Evolutionary conservation across 1,140 invertebrate species (phyloP).

Genomic region (Euschistus heros): DNA sequence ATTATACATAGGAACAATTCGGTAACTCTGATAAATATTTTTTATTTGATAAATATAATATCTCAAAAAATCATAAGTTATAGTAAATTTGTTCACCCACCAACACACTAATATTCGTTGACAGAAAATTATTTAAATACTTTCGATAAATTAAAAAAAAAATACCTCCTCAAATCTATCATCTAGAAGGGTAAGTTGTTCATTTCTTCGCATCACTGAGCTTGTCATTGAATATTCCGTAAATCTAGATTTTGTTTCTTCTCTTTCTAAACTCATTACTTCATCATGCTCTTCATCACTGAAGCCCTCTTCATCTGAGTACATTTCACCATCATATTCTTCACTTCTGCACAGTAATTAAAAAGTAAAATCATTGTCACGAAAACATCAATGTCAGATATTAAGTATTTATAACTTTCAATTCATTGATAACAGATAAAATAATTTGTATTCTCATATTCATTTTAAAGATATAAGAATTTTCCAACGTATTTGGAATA

Average conservation of each 20-base stretch:
- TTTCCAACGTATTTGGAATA: no score
- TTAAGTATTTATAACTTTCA: no score
- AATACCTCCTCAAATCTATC: slow-evolving; percentile 79
- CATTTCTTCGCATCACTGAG: slow-evolving; percentile 77
- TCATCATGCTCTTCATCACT: slow-evolving; percentile 39
- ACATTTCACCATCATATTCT: slow-evolving; percentile 35
- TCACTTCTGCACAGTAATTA: slow-evolving; percentile 28
- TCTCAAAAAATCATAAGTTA: no score
- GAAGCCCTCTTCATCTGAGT: slow-evolving; percentile 38
- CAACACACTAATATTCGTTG: background rate
- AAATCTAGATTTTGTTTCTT: slow-evolving; percentile 78
- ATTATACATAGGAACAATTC: no score
- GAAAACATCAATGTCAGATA: no score
- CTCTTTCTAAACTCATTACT: slow-evolving; percentile 48
- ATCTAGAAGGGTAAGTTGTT: slow-evolving; percentile 73
- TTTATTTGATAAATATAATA: no score
- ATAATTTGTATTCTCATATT: no score
- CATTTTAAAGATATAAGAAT: no score
- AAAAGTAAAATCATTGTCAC: no score
- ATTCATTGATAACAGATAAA: no score
- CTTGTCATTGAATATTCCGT: slow-evolving; percentile 92
- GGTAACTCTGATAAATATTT: no score
- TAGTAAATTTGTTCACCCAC: no score
- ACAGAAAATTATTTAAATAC: background rate
- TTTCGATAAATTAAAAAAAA: background rate